Percentiles rank a stretch among this genome's conserved stretches.
phyloP scores from a whole-genome alignment of 2,888 invertebrate species.

The Crioceris asparagi region DNA sequence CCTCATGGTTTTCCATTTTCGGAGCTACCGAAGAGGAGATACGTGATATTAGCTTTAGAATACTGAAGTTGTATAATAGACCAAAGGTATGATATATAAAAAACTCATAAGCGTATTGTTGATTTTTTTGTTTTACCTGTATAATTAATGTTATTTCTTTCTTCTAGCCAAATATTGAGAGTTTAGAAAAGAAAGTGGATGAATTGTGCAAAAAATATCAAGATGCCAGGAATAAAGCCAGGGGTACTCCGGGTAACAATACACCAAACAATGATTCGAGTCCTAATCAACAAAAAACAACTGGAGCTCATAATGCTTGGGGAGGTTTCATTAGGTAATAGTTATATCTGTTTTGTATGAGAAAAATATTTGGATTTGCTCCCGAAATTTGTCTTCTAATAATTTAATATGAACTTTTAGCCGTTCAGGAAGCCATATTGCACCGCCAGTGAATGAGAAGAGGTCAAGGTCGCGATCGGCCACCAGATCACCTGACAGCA shows the following conservation, averaged over 20 bases:
- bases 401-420: constrained; percentile 25
- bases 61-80: constrained; percentile 74
- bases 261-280: constrained; percentile 37
- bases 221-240: constrained; percentile 48
- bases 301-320: constrained; percentile 54
- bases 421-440: constrained; percentile 37
- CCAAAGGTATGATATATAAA: constrained; percentile 50
- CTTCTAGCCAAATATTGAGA: constrained; percentile 54
- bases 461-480: constrained; percentile 33
- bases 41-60: constrained; percentile 69
- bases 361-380: too few species aligned
- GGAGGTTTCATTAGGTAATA: constrained; percentile 51
- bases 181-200: constrained; percentile 63
- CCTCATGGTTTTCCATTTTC: constrained; percentile 85
- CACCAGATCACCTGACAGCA: constrained; percentile 31
- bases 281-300: constrained; percentile 44
- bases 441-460: constrained; percentile 32
- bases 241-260: constrained; percentile 41
- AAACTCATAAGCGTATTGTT: background rate
- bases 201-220: constrained; percentile 61
- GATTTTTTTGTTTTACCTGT: constrained; percentile 4
- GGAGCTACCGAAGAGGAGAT: constrained; percentile 75
- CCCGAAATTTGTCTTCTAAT: too few species aligned
- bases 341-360: too few species aligned
- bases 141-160: too few species aligned